These are phyloP conservation scores for Myotis brandtii DNA, from an alignment of 2,113 vertebrate genomes.

Conservation along the genomic window DNA sequence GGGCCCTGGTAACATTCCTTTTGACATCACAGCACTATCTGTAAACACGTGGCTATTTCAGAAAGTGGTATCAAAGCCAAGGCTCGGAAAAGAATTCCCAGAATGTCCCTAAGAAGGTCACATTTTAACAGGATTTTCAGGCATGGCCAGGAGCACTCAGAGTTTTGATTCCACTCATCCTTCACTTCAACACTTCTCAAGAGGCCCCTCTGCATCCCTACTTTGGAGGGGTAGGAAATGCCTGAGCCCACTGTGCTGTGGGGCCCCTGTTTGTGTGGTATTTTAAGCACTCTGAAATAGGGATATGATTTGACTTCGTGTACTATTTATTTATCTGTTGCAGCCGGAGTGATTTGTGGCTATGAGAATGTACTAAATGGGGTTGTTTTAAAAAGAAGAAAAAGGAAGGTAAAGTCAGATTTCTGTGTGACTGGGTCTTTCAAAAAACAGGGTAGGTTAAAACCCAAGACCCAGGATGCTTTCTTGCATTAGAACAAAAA, in stretches of 20 bases:
- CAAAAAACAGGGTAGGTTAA: not conserved
- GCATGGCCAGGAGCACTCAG: not conserved
- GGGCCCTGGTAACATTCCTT: not conserved
- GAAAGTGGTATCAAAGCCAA: not conserved
- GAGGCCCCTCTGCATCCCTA: not conserved
- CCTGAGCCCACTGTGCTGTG: not conserved
- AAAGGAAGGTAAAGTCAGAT: not conserved
- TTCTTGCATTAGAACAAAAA: not conserved
- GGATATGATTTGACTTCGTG: not conserved
- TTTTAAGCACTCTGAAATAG: not conserved
- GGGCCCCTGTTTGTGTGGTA: not conserved
- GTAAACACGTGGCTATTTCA: conserved; percentile 29
- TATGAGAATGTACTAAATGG: not conserved
- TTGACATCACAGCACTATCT: not conserved
- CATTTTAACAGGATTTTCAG: conserved; percentile 28
- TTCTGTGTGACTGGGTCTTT: not conserved
- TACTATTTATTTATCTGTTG: not conserved
- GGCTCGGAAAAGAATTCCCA: conserved; percentile 40
- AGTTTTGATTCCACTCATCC: not conserved
- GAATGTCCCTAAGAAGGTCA: conserved; percentile 27
- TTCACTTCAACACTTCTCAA: not conserved
- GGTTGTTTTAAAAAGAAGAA: not conserved
- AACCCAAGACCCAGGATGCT: not conserved
- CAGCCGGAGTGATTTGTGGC: not conserved
- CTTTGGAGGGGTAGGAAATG: not conserved